These are phyloP conservation scores for Bradypus variegatus DNA, from an alignment of 2,797 vertebrate genomes.

Conservation along the genomic window DNA sequence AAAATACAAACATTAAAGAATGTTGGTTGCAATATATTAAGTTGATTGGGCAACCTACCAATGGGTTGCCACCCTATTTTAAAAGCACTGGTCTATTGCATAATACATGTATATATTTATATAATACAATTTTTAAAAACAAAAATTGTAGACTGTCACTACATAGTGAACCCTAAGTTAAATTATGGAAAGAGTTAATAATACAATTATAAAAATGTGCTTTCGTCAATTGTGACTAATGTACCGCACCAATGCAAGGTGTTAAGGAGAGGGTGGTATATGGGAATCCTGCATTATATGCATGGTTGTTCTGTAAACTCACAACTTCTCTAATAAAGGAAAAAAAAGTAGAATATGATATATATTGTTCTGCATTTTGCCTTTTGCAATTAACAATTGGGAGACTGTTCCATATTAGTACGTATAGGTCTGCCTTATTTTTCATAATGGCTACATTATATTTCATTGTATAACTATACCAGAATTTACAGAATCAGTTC, in stretches of 20 bases:
- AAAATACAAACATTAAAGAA: background rate
- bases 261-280: too few species aligned
- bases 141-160: background rate
- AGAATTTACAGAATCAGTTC: background rate
- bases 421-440: background rate
- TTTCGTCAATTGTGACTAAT: too few species aligned
- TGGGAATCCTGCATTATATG: too few species aligned
- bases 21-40: background rate
- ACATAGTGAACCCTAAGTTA: too few species aligned
- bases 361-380: background rate
- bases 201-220: too few species aligned
- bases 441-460: background rate
- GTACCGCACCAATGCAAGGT: too few species aligned
- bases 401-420: background rate
- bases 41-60: background rate
- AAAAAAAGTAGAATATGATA: background rate
- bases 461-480: background rate
- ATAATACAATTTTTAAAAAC: background rate
- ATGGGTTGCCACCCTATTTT: background rate
- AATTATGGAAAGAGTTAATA: too few species aligned
- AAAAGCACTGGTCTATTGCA: background rate
- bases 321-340: too few species aligned
- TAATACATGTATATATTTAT: background rate
- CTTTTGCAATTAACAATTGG: background rate
- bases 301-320: too few species aligned